Evolutionary conservation across 2,888 invertebrate genomes (phyloP), one percentile per base, ranked within the genome.

Genomic region (Zaprionus lineosus): DNA sequence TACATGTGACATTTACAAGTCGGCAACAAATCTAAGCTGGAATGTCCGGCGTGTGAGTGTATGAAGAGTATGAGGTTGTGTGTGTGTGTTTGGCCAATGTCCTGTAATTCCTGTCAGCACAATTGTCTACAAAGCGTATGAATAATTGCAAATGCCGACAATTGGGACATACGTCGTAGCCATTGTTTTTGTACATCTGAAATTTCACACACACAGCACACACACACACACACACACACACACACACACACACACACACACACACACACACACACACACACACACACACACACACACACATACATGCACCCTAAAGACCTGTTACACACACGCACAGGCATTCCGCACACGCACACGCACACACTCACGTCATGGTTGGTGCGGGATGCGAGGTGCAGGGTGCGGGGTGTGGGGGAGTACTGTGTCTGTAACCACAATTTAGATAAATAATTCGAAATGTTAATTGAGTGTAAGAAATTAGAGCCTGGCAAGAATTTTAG

Each of bases 71-170:
- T n/a, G n/a, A n/a, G n/a, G n/a, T n/a, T 12, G n/a, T 16, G 9
- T 51, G 7, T 28, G 37, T 31, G 26, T 39, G 26, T 41, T 31
- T n/a, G n/a, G n/a, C n/a, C n/a, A 34, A 31, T 43, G 40, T 48
- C 34, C 53, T 44, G 15, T 68, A 66, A 67, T 60, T 59, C 56
- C 86, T 85, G 85, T 85, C 77, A 71, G 75, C 77, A 78, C 85
- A 78, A 83, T 85, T 78, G 85, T 85, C 85, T 85, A 85, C 85
- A 72, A 79, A 85, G 77, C 85, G 79, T 85, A 78, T 78, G 85
- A 78, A 85, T 78, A 78, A 78, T 78, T 78, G 77, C 77, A 74
- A 78, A 85, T 78, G 77, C 85, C 85, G 83, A 78, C 86, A 78
- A 78, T 78, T 71, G 75, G 63, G 58, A 55, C 83, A 78, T 82